Evolutionary conservation across 2,113 vertebrate genomes (phyloP).

Genomic region (Neotoma lepida): DNA sequence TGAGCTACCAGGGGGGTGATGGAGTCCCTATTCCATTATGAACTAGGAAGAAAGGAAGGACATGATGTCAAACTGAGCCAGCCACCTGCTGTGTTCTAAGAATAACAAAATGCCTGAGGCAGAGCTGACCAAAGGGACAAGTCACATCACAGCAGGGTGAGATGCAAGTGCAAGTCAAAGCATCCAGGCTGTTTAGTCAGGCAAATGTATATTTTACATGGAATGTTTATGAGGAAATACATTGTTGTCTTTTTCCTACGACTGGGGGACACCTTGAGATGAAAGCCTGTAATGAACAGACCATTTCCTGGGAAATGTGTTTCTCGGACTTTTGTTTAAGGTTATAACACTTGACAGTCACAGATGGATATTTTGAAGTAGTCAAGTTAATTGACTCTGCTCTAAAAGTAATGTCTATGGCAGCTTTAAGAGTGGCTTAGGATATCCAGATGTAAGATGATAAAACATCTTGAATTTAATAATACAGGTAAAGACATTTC

Average conservation of each 20-base stretch:
- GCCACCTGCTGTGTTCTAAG: background rate
- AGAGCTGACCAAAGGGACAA: background rate
- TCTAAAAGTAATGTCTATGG: constrained; percentile 4
- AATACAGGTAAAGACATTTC: constrained; percentile 13
- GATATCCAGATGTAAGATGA: background rate
- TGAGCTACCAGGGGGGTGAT: background rate
- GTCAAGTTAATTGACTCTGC: background rate
- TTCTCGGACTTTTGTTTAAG: constrained; percentile 24
- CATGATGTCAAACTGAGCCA: background rate
- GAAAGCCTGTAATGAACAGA: background rate
- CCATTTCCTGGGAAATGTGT: background rate
- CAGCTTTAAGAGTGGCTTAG: constrained; percentile 42
- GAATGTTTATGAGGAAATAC: background rate
- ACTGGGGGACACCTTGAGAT: background rate
- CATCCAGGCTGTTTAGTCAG: accelerated
- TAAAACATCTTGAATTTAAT: constrained; percentile 30
- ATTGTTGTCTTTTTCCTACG: constrained; percentile 12
- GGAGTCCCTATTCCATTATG: background rate
- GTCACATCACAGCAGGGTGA: background rate
- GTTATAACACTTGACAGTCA: background rate
- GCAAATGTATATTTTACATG: background rate
- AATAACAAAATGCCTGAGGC: background rate
- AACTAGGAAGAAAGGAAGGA: background rate
- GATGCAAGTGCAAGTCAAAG: too few species aligned
- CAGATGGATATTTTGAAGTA: constrained; percentile 44